Evolutionary conservation across 2,888 invertebrate genomes (phyloP).

Genomic region (Salticus scenicus): DNA sequence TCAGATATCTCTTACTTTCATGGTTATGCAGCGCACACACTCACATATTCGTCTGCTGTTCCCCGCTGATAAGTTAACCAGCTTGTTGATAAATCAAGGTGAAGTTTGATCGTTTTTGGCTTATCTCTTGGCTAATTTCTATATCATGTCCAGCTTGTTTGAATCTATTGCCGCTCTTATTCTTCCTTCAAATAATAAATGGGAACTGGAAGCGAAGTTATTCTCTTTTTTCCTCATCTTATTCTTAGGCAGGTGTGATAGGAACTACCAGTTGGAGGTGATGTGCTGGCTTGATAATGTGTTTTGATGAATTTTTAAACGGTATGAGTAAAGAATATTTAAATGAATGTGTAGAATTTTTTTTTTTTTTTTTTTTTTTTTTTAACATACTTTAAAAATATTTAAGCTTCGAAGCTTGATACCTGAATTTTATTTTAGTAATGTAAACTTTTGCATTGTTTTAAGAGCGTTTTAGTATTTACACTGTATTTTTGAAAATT

Average conservation of each 20-base stretch:
- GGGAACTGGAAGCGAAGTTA: background rate
- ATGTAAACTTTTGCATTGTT: too few species aligned
- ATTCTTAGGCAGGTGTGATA: background rate
- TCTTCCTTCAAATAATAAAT: background rate
- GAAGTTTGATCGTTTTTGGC: background rate
- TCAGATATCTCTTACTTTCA: background rate
- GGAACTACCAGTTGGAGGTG: background rate
- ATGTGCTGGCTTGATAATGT: background rate
- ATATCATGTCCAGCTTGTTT: conserved; percentile 2
- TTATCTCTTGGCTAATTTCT: conserved; percentile 9
- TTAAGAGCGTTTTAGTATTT: too few species aligned
- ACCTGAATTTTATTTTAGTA: too few species aligned
- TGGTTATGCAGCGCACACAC: conserved; percentile 23
- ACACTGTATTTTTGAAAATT: too few species aligned
- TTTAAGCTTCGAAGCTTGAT: too few species aligned
- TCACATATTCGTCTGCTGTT: background rate
- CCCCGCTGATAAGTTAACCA: background rate
- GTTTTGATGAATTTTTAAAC: background rate
- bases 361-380: too few species aligned
- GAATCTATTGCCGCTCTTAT: background rate
- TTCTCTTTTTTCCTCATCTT: background rate
- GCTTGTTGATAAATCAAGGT: background rate
- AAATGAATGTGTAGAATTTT: too few species aligned
- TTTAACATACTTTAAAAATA: too few species aligned
- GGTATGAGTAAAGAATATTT: too few species aligned